Evolutionary conservation across 2,797 vertebrate species (phyloP).

Genomic region (Enoplosus armatus): DNA sequence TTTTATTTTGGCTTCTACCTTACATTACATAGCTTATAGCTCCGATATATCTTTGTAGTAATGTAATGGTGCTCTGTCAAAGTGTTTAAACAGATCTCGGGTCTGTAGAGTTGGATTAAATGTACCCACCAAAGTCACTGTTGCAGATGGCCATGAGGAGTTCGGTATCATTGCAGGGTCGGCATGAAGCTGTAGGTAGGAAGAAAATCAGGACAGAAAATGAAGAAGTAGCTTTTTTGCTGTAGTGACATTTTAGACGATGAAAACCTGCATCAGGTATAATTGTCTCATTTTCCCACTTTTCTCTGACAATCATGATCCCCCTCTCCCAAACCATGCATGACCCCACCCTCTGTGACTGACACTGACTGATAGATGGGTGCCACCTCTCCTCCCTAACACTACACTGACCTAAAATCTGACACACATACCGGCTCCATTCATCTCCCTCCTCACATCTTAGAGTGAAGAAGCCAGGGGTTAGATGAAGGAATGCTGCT

Average conservation of each 20-base stretch:
- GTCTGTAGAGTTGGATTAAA: background rate
- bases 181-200: constrained; percentile 81
- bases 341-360: background rate
- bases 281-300: background rate
- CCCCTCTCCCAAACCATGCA: background rate
- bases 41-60: background rate
- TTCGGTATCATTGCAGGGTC: constrained; percentile 85
- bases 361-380: constrained; percentile 29
- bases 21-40: background rate
- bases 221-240: background rate
- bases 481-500: constrained; percentile 69
- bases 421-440: constrained; percentile 32
- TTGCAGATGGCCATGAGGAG: constrained; percentile 88
- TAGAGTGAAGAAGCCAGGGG: constrained; percentile 53
- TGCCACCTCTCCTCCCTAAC: constrained; percentile 4
- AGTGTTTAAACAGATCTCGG: background rate
- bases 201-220: constrained; percentile 31
- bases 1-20: background rate
- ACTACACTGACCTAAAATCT: constrained; percentile 25
- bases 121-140: constrained; percentile 89
- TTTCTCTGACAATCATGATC: background rate
- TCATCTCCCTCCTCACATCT: constrained; percentile 43
- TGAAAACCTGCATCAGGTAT: background rate
- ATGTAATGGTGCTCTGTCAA: background rate
- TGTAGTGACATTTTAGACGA: background rate